Evolutionary conservation across 1,140 invertebrate genomes (phyloP).

Genomic region (Orius laevigatus): DNA sequence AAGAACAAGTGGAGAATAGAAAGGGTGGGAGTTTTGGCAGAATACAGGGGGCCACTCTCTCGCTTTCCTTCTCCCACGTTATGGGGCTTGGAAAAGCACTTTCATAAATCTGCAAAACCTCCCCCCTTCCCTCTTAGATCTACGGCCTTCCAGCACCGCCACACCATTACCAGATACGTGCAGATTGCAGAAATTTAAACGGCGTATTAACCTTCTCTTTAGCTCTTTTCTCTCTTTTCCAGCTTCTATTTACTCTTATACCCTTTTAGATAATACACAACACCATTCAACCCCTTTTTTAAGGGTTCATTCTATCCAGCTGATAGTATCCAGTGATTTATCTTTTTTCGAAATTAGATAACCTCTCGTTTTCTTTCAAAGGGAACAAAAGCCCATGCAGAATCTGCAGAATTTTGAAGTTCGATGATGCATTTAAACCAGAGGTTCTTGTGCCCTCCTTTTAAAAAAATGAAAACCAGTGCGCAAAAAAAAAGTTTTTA

Average conservation of each 20-base stretch:
- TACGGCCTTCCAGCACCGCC: slow-evolving; percentile 4
- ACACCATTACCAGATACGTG: slow-evolving; percentile 10
- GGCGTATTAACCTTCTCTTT: slow-evolving; percentile 2
- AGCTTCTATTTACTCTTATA: not conserved
- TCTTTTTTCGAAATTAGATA: not conserved
- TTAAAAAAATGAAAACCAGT: too few relatives aligned
- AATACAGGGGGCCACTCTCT: slow-evolving; percentile 1
- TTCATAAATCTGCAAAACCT: slow-evolving; percentile 9
- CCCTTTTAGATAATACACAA: not conserved
- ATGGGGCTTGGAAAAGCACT: slow-evolving; percentile 1
- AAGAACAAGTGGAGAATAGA: not conserved
- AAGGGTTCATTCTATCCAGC: not conserved
- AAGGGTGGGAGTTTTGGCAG: slow-evolving; percentile 8
- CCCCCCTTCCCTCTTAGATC: not conserved
- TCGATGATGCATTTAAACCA: too few relatives aligned
- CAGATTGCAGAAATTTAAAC: slow-evolving; percentile 13
- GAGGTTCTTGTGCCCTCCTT: too few relatives aligned
- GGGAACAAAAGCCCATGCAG: too few relatives aligned
- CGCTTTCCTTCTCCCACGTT: not conserved
- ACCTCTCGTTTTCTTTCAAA: too few relatives aligned
- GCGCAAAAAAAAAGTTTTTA: too few relatives aligned
- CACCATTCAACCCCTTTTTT: not conserved
- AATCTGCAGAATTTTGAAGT: too few relatives aligned
- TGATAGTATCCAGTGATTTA: slow-evolving; percentile 4
- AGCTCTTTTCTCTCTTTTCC: not conserved